Evolutionary conservation across 2,888 invertebrate genomes (phyloP).

Genomic region (Cheilosia impressa): DNA sequence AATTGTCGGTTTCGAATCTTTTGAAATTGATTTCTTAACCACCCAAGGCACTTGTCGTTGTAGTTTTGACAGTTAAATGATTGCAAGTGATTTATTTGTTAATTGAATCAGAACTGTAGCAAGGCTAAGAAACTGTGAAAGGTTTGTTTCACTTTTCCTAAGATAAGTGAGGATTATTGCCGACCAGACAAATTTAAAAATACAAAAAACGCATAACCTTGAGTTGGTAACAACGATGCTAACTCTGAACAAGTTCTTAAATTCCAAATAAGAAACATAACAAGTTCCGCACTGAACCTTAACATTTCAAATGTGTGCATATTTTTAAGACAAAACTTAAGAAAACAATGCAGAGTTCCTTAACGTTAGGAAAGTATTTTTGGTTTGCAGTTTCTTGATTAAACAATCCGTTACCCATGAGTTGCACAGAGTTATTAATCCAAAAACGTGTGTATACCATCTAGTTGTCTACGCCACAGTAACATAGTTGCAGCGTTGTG

Average conservation of each 20-base stretch:
- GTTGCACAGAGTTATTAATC: background rate
- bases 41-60: constrained; percentile 2
- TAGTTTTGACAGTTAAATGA: constrained; percentile 36
- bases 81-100: constrained; percentile 40
- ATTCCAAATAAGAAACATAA: background rate
- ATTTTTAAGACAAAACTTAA: too few species aligned
- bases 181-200: background rate
- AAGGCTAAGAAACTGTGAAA: constrained; percentile 27
- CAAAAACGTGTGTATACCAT: background rate
- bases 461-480: constrained; percentile 5
- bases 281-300: constrained; percentile 23
- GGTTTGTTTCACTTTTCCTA: background rate
- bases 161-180: background rate
- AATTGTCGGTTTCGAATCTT: constrained; percentile 28
- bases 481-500: constrained; percentile 12
- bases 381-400: background rate
- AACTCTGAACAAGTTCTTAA: background rate
- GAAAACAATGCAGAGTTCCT: background rate
- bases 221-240: background rate
- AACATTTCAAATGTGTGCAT: constrained; percentile 36
- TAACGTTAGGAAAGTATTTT: too few species aligned
- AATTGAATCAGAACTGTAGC: constrained; percentile 16
- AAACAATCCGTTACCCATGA: background rate
- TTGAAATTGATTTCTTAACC: constrained; percentile 5
- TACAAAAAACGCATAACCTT: background rate